These are phyloP conservation scores for Vimba vimba DNA, from an alignment of 2,113 vertebrate species.

Conservation along the genomic window DNA sequence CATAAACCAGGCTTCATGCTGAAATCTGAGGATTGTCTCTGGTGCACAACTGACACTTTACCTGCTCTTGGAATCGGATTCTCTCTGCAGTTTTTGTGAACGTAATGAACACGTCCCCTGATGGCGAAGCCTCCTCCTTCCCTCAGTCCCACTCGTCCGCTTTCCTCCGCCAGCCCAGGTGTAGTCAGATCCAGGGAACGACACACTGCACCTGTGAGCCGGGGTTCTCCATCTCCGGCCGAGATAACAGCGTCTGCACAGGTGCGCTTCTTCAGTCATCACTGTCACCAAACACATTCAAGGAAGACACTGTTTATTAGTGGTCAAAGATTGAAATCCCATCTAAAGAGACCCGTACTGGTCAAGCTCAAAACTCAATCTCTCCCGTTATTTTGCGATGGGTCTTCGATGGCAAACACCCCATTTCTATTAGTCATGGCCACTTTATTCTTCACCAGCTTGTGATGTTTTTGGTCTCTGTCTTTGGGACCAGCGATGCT, in stretches of 20 bases:
- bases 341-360: neutral
- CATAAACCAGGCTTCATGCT: neutral
- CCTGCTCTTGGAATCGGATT: neutral
- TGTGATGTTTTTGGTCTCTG: neutral
- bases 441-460: neutral
- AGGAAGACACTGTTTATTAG: neutral
- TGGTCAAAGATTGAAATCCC: neutral
- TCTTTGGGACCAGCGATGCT: neutral
- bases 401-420: too few species aligned
- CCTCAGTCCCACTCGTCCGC: conserved; percentile 70
- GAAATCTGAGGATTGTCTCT: neutral
- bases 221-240: conserved; percentile 81
- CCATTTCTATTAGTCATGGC: too few species aligned
- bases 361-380: neutral
- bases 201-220: conserved; percentile 83
- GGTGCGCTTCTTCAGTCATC: conserved; percentile 67
- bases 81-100: conserved; percentile 71
- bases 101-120: conserved; percentile 69
- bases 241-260: conserved; percentile 76
- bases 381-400: neutral
- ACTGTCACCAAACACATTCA: neutral
- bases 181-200: conserved; percentile 74
- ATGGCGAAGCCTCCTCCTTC: conserved; percentile 63
- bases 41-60: neutral
- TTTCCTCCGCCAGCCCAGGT: conserved; percentile 80